A percentile compares a stretch with the other conserved stretches of the same genome.
phyloP scores from a whole-genome alignment of 2,113 vertebrate species.

The Ciconia boyciana region DNA sequence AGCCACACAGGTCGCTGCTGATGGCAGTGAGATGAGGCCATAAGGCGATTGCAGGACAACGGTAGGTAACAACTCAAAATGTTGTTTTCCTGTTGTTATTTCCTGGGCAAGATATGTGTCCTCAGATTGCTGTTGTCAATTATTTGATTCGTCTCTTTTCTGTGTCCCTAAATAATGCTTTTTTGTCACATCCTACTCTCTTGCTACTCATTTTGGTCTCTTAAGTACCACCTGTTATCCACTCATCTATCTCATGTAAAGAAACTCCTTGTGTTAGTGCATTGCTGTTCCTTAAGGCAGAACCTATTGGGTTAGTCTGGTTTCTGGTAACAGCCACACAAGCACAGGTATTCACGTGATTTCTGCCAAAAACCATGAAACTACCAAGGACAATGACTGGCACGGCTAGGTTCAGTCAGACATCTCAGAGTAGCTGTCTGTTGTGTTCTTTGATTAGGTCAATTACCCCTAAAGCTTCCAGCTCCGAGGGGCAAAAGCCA shows the following conservation, averaged over 20 bases:
- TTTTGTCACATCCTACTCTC: constrained; percentile 31
- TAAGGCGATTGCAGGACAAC: not conserved
- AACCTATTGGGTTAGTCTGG: not conserved
- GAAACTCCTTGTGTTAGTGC: not conserved
- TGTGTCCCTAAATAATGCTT: not conserved
- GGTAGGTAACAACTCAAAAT: not conserved
- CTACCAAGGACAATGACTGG: not conserved
- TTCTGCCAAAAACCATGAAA: not conserved
- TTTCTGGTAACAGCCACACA: not conserved
- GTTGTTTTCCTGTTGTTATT: not conserved
- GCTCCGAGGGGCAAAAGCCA: not conserved
- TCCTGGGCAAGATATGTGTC: not conserved
- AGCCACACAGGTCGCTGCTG: not conserved
- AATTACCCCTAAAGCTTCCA: not conserved
- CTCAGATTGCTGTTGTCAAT: not conserved
- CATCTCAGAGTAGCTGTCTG: not conserved
- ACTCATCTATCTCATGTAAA: not conserved
- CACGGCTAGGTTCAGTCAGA: not conserved
- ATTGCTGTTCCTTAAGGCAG: not conserved
- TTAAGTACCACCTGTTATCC: not conserved
- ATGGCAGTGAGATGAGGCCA: not conserved
- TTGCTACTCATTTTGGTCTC: not conserved
- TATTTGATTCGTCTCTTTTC: not conserved
- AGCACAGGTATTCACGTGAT: not conserved
- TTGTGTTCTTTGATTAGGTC: not conserved